Evolutionary conservation across 2,113 vertebrate genomes (phyloP).

Genomic region (Thymallus thymallus): DNA sequence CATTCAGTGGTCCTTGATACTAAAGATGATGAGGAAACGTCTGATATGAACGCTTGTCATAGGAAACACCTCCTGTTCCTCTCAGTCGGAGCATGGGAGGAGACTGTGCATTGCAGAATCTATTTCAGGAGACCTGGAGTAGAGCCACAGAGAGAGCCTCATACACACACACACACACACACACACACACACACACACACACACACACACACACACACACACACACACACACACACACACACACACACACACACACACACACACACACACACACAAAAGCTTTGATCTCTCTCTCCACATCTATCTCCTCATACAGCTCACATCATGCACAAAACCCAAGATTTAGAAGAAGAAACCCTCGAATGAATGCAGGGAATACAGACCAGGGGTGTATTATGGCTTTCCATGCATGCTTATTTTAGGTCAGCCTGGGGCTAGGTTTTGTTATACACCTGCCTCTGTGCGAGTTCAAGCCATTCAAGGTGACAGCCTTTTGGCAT

Average conservation of each 20-base stretch:
- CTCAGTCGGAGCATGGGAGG: constrained; percentile 28
- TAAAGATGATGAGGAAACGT: constrained; percentile 14
- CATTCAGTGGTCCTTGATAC: constrained; percentile 14
- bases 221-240: constrained; percentile 22
- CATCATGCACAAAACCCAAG: constrained; percentile 29
- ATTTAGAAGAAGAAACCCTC: constrained; percentile 13
- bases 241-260: too few species aligned
- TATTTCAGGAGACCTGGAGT: constrained; percentile 45
- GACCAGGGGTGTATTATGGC: constrained; percentile 37
- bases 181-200: too few species aligned
- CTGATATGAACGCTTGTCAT: not conserved
- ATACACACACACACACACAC: too few species aligned
- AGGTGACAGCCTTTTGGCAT: constrained; percentile 31
- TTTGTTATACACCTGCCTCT: constrained; percentile 55
- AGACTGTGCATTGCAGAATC: constrained; percentile 29
- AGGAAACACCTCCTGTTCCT: constrained; percentile 29
- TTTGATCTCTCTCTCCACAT: constrained; percentile 55
- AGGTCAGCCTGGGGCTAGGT: constrained; percentile 54
- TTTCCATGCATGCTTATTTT: constrained; percentile 46
- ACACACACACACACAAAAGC: constrained; percentile 45
- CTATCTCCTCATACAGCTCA: constrained; percentile 41
- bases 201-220: too few species aligned
- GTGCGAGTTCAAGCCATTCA: constrained; percentile 19
- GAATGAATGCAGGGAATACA: constrained; percentile 7
- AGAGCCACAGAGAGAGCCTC: constrained; percentile 35